Evolutionary conservation across 2,113 vertebrate genomes (phyloP).

Genomic region (Sula dactylatra): DNA sequence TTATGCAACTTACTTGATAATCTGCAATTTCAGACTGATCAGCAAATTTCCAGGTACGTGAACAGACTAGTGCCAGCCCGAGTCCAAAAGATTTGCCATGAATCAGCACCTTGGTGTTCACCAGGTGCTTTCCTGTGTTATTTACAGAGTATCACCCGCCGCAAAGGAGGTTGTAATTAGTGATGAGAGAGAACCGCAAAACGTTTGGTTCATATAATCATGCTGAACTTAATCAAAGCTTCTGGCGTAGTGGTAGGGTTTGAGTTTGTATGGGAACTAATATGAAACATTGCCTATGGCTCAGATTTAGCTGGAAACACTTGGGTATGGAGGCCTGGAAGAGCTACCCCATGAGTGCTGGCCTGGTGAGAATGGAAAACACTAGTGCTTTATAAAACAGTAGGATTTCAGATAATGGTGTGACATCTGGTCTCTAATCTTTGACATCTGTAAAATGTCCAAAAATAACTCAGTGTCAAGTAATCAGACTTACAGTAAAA

Average conservation of each 20-base stretch:
- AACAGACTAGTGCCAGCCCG: conserved; percentile 62
- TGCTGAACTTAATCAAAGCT: conserved; percentile 37
- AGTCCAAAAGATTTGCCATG: conserved; percentile 57
- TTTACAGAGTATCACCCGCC: conserved; percentile 28
- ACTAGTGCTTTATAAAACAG: background rate
- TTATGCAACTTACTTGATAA: conserved; percentile 49
- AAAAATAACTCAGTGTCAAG: background rate
- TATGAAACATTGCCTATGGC: background rate
- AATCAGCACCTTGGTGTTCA: conserved; percentile 55
- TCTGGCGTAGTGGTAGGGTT: background rate
- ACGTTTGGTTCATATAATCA: conserved; percentile 11
- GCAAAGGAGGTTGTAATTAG: conserved; percentile 51
- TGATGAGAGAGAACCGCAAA: conserved; percentile 9
- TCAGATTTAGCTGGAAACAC: background rate
- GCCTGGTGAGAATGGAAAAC: background rate
- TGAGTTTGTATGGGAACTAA: background rate
- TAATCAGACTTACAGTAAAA: background rate
- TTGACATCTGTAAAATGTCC: background rate
- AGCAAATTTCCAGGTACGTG: conserved; percentile 58
- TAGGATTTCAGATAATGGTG: background rate
- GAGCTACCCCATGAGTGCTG: background rate
- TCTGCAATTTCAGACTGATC: conserved; percentile 39
- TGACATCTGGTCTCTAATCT: background rate
- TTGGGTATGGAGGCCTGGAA: background rate
- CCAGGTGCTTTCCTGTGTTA: conserved; percentile 59